Percentiles rank a stretch among this genome's conserved stretches.
These are phyloP conservation scores for Schlechtendalia chinensis DNA, from an alignment of 1,140 invertebrate species.

Conservation along the genomic window DNA sequence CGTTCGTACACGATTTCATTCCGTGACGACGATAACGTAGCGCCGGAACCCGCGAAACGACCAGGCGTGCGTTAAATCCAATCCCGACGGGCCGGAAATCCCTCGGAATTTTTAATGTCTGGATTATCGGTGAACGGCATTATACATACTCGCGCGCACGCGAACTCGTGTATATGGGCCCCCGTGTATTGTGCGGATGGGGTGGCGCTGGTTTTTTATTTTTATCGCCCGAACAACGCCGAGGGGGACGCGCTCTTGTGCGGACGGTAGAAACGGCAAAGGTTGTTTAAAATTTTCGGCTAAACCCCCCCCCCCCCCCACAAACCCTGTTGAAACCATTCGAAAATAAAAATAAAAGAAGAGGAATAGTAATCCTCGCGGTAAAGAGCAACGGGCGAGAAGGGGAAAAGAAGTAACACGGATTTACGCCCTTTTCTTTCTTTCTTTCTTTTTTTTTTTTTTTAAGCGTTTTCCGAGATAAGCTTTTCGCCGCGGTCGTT, in stretches of 20 bases:
- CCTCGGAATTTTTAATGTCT: conserved; percentile 25
- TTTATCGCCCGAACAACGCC: background rate
- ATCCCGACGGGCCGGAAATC: conserved; percentile 31
- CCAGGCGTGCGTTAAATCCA: conserved; percentile 10
- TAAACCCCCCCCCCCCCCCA: no score
- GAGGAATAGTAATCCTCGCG: conserved; percentile 33
- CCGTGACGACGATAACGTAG: background rate
- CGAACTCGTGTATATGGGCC: background rate
- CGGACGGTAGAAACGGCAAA: conserved; percentile 32
- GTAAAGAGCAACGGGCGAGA: conserved; percentile 13
- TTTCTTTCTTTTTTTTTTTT: background rate
- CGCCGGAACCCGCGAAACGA: background rate
- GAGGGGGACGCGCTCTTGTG: background rate
- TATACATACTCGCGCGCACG: background rate
- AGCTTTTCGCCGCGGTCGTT: conserved; percentile 19
- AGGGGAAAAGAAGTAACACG: conserved; percentile 14
- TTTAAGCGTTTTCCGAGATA: conserved; percentile 40
- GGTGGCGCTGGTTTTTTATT: conserved; percentile 9
- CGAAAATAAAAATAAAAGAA: conserved; percentile 16
- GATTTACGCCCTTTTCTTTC: conserved; percentile 48
- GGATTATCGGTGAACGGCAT: conserved; percentile 41
- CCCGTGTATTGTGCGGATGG: background rate
- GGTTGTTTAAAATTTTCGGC: conserved; percentile 46
- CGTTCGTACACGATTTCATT: no score
- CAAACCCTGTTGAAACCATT: no score